Evolutionary conservation across 2,797 vertebrate species (phyloP), one percentile per base, ranked within the genome.

Genomic region (Cuniculus paca): DNA sequence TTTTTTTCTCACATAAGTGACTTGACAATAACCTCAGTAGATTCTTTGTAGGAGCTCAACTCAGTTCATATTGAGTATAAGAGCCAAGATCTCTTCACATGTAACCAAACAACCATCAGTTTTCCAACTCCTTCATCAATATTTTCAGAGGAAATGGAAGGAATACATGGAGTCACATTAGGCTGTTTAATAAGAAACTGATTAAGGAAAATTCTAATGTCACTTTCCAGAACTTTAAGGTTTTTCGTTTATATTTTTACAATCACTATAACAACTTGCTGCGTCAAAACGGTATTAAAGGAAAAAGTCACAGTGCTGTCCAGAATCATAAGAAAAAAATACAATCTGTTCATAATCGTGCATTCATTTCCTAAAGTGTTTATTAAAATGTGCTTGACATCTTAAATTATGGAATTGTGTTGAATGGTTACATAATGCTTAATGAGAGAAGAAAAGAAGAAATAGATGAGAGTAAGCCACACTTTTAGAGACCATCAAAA

Each of bases 241-340:
- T 84, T 95, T 95, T 81, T 65, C 63, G 10, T 72, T 63, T 16
- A 22, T 60, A 78, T 85, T 68, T 72, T 90, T 94, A 26, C 70
- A 65, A 94, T 72, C 26, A 94, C 20, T 56, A 83, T 90, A 58
- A 79, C 34, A 75, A 12, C n/a, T 48, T 86, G 42, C 39, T 80
- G 31, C 1, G 75, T 94, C 52, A 61, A 91, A 28, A 68, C 94
- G 19, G 3, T 50, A 26, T 19, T 13, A 26, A 78, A 91, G 19
- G 9, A 48, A 82, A 83, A 82, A 75, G 24, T 1, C 6, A 16
- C 45, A 28, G 10, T 8, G 48, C 0, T 89, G 4, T 50, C 31
- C 52, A 48, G 72, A 93, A 88, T 26, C 13, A 39, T 3, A 68
- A 36, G 91, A 70, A 39, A 5, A 68, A 75, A 16, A 45, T 61